These are phyloP conservation scores for Monochamus saltuarius DNA, from an alignment of 1,140 invertebrate species.

Conservation along the genomic window DNA sequence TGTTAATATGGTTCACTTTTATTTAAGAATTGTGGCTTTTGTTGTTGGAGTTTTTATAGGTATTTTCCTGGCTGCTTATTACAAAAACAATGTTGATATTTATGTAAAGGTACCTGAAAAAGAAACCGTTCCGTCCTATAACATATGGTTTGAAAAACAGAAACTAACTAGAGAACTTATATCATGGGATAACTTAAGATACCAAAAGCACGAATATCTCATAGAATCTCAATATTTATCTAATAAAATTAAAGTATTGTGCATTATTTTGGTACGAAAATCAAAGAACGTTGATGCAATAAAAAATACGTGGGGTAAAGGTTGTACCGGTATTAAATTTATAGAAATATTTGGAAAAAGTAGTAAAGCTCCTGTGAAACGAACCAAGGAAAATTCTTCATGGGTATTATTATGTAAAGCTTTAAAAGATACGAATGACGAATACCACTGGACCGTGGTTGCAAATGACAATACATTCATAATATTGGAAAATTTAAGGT, in stretches of 20 bases:
- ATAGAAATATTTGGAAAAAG: constrained; percentile 27
- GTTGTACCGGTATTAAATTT: constrained; percentile 35
- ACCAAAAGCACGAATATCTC: constrained; percentile 26
- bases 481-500: constrained; percentile 43
- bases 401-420: constrained; percentile 38
- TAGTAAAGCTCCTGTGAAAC: constrained; percentile 34
- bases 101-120: neutral
- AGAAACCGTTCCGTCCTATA: constrained; percentile 17
- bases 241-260: constrained; percentile 35
- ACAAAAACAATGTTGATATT: constrained; percentile 8
- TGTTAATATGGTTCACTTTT: constrained; percentile 30
- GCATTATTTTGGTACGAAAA: constrained; percentile 37
- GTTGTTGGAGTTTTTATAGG: constrained; percentile 27
- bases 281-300: constrained; percentile 33
- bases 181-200: constrained; percentile 40
- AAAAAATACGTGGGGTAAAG: constrained; percentile 39
- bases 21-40: constrained; percentile 21
- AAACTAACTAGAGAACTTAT: constrained; percentile 21
- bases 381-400: constrained; percentile 32
- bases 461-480: constrained; percentile 42
- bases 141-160: constrained; percentile 38
- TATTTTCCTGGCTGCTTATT: constrained; percentile 17
- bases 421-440: constrained; percentile 21
- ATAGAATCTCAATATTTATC: constrained; percentile 39
- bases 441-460: constrained; percentile 40